Evolutionary conservation across 2,113 vertebrate genomes (phyloP).

Genomic region (Jaculus jaculus): DNA sequence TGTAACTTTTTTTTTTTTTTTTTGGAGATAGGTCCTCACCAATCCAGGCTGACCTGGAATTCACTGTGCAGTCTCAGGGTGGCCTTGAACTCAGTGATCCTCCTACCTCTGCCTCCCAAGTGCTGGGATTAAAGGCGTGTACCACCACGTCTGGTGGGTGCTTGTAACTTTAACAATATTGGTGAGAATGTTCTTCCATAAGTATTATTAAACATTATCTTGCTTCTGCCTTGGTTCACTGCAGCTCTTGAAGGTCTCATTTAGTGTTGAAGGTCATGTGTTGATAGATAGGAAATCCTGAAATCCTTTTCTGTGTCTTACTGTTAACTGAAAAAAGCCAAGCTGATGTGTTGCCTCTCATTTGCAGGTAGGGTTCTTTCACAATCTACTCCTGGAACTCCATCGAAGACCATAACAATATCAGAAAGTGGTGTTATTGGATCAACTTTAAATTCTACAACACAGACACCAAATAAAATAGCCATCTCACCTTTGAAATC

Average conservation of each 20-base stretch:
- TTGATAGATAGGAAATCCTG: neutral
- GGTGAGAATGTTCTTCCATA: neutral
- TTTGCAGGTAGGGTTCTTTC: constrained; percentile 93
- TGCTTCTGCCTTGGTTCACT: neutral
- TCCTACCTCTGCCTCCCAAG: too few relatives aligned
- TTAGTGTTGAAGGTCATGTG: neutral
- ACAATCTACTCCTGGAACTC: constrained; percentile 90
- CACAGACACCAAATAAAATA: constrained; percentile 95
- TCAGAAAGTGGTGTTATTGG: constrained; percentile 89
- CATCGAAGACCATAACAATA: constrained; percentile 92
- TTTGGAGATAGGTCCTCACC: too few relatives aligned
- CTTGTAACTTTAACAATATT: neutral
- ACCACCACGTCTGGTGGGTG: too few relatives aligned
- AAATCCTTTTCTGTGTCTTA: neutral
- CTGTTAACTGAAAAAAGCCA: neutral
- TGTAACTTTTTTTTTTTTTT: too few relatives aligned
- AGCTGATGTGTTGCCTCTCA: constrained; percentile 75
- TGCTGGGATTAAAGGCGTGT: too few relatives aligned
- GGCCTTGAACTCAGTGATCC: too few relatives aligned
- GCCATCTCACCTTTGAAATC: constrained; percentile 98
- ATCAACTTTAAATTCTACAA: constrained; percentile 87
- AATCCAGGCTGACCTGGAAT: too few relatives aligned
- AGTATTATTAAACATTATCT: neutral
- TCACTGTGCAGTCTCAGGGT: too few relatives aligned
- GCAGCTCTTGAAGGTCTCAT: neutral